These are phyloP conservation scores for Stigmatopora nigra DNA, from an alignment of 2,113 vertebrate species.

Conservation along the genomic window DNA sequence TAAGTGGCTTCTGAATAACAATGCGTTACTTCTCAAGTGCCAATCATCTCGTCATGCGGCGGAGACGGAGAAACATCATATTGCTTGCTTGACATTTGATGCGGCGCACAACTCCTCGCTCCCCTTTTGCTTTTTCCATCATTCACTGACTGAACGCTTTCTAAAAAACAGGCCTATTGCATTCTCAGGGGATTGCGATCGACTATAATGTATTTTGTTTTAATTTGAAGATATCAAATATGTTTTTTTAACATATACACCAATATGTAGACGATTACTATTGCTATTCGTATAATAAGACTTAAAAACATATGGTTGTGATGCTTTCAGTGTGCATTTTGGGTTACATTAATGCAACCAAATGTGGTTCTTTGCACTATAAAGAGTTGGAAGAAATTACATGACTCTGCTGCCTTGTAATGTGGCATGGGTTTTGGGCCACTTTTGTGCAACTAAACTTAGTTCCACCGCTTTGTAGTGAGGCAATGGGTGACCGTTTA, in stretches of 20 bases:
- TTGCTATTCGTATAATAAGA: too few species aligned
- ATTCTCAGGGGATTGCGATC: conserved; percentile 53
- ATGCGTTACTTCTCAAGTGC: conserved; percentile 46
- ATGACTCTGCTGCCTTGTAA: neutral
- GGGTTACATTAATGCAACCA: neutral
- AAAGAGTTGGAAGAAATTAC: neutral
- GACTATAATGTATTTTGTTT: neutral
- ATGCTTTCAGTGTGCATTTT: neutral
- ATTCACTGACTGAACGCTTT: conserved; percentile 43
- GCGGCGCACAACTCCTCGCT: conserved; percentile 32
- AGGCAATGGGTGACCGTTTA: neutral
- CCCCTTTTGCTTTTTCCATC: conserved; percentile 46
- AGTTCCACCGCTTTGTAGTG: neutral
- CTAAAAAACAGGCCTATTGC: conserved; percentile 40
- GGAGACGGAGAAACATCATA: conserved; percentile 22
- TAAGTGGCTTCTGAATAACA: conserved; percentile 44
- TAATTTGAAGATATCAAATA: neutral
- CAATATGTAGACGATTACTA: neutral
- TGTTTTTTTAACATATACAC: neutral
- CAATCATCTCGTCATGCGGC: conserved; percentile 48
- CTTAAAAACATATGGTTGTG: neutral
- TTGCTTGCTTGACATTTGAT: conserved; percentile 18
- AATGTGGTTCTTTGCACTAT: neutral
- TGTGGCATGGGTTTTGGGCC: neutral
- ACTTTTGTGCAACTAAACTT: neutral